Conservation (phyloP, 2,888 invertebrate species). For the Caenorhabditis imperialis region DNA sequence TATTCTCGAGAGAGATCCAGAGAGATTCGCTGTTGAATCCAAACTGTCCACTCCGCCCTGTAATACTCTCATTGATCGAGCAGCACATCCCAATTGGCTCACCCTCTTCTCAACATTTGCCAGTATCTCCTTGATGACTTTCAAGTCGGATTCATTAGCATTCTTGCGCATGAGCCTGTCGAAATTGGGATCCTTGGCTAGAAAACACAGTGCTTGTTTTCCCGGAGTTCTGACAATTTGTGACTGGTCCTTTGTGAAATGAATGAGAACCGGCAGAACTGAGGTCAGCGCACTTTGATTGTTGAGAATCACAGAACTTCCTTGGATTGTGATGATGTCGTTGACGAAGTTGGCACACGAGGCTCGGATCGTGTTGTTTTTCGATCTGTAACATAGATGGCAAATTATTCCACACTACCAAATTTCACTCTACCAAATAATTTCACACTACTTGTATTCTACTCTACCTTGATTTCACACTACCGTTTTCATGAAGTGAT, state of each 20-base stretch:
- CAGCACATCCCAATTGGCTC: neutral
- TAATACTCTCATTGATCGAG: neutral
- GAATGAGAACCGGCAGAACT: constrained; percentile 55
- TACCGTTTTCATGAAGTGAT: too few species aligned
- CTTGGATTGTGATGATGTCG: constrained; percentile 85
- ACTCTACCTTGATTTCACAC: too few species aligned
- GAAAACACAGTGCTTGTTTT: constrained; percentile 55
- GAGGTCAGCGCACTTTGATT: constrained; percentile 38
- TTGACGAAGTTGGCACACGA: constrained; percentile 84
- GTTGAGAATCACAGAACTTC: constrained; percentile 82
- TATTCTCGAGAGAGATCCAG: constrained; percentile 51
- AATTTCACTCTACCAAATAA: too few species aligned
- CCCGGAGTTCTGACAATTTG: constrained; percentile 62
- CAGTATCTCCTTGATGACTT: constrained; percentile 57
- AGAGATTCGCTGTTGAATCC: constrained; percentile 50
- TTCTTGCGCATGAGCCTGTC: constrained; percentile 61
- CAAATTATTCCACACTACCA: too few species aligned
- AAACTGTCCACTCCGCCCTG: constrained; percentile 60
- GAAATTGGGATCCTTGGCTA: constrained; percentile 62
- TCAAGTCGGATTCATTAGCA: constrained; percentile 54
- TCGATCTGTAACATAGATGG: constrained; percentile 82
- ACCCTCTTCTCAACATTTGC: constrained; percentile 61
- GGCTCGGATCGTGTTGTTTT: constrained; percentile 89
- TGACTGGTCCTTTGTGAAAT: constrained; percentile 59
- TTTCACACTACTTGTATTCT: too few species aligned